These are phyloP conservation scores for Bungarus multicinctus DNA, from an alignment of 2,113 vertebrate genomes.

Conservation along the genomic window DNA sequence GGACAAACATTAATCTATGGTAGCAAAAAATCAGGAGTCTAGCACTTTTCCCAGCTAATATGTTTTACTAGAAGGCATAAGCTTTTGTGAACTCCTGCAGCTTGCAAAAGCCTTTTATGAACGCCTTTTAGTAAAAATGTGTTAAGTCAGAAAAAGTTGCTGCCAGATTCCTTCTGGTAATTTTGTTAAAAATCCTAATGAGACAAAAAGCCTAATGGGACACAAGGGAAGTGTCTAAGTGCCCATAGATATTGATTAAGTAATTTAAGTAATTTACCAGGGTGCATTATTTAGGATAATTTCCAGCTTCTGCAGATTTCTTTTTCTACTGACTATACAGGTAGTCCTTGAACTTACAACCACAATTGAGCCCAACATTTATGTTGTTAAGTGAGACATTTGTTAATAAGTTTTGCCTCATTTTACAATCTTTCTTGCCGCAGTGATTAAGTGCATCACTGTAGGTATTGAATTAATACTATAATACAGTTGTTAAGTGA, in stretches of 20 bases:
- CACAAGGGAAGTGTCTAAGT: neutral
- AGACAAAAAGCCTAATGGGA: neutral
- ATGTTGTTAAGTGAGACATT: too few relatives aligned
- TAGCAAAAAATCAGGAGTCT: neutral
- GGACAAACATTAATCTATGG: neutral
- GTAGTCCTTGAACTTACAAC: too few relatives aligned
- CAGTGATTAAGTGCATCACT: too few relatives aligned
- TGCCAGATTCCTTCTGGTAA: neutral
- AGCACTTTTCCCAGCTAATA: neutral
- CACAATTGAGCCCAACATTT: too few relatives aligned
- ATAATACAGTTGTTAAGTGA: too few relatives aligned
- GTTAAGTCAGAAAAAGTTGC: neutral
- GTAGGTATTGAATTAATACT: too few relatives aligned
- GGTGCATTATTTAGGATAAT: neutral
- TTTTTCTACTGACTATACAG: neutral
- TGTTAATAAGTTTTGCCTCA: too few relatives aligned
- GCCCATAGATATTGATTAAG: neutral
- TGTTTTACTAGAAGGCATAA: neutral
- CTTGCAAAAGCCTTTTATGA: neutral
- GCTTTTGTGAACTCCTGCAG: neutral
- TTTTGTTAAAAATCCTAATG: neutral
- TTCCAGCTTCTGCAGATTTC: neutral
- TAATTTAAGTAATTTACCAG: neutral
- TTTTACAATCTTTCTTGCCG: too few relatives aligned
- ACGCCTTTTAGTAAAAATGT: neutral